Evolutionary conservation across 2,113 vertebrate species (phyloP), one percentile per base, ranked within the genome.

Genomic region (Callaeas wilsoni): DNA sequence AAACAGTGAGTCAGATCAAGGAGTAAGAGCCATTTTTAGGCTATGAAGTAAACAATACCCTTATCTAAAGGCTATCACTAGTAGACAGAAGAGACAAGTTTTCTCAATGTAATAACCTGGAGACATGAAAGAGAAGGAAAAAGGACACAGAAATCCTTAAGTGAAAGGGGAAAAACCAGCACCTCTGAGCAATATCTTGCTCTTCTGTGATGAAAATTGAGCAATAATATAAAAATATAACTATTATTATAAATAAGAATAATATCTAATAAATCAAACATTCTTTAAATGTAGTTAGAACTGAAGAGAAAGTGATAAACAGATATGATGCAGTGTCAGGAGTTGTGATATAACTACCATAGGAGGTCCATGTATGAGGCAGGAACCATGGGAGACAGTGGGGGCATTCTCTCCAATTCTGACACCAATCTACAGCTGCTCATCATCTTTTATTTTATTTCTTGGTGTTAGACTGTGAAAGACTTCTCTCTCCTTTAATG

Each of bases 11-110:
- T 97, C 92, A 97, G 87, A 97, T 95, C 78, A 94, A 97, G 91
- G 80, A 96, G 86, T 92, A 95, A 95, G 73, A 97, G 82, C 77
- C 95, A 96, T 96, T 97, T 97, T 97, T 97, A 97, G 95, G 89
- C 93, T 91, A 83, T 96, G 94, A 97, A 97, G 86, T 95, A 95
- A 97, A 95, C 82, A 44, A 69, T 71, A 84, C 39, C 67, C 62
- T 65, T 47, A 95, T 80, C 62, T 82, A 96, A 94, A 87, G 52
- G 62, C 70, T 96, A 77, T 92, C 89, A 73, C 84, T 89, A 10
- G 77, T 37, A 63, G 70, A 60, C 53, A 95, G 79, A 90, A 94
- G 76, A 94, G 57, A 69, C 21, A 55, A 55, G 16, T 91, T 93
- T 88, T 70, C 65, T 93, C 80, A 69, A 6, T 2, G 7, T 81